These are phyloP conservation scores for Anguilla megastoma DNA, from an alignment of 2,797 vertebrate genomes.

Conservation along the genomic window DNA sequence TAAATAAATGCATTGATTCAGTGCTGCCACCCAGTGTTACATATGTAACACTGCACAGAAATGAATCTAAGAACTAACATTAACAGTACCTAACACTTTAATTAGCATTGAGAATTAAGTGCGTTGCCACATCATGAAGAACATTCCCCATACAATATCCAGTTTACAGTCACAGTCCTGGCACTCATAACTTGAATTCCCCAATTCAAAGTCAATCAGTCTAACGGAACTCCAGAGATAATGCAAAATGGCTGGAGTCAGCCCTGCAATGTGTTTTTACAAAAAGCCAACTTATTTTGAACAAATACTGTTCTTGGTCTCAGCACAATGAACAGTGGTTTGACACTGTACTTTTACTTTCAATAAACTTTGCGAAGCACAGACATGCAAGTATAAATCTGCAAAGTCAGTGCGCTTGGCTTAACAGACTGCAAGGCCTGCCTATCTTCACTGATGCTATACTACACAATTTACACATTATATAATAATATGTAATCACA, in stretches of 20 bases:
- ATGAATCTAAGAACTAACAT: neutral
- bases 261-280: neutral
- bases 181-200: neutral
- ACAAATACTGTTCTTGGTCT: too few species aligned
- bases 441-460: neutral
- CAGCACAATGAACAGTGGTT: too few species aligned
- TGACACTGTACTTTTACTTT: too few species aligned
- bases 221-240: neutral
- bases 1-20: neutral
- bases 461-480: neutral
- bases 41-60: neutral
- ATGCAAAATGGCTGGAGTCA: neutral
- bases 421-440: neutral
- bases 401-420: neutral
- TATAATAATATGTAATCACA: neutral
- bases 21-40: constrained; percentile 9
- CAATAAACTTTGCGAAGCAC: too few species aligned
- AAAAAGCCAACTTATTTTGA: too few species aligned
- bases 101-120: neutral
- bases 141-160: neutral
- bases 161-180: neutral
- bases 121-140: neutral
- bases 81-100: neutral
- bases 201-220: neutral
- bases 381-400: neutral